Evolutionary conservation across 2,797 vertebrate genomes (phyloP), one percentile per base, ranked within the genome.

Genomic region (Leucoraja ocellata): DNA sequence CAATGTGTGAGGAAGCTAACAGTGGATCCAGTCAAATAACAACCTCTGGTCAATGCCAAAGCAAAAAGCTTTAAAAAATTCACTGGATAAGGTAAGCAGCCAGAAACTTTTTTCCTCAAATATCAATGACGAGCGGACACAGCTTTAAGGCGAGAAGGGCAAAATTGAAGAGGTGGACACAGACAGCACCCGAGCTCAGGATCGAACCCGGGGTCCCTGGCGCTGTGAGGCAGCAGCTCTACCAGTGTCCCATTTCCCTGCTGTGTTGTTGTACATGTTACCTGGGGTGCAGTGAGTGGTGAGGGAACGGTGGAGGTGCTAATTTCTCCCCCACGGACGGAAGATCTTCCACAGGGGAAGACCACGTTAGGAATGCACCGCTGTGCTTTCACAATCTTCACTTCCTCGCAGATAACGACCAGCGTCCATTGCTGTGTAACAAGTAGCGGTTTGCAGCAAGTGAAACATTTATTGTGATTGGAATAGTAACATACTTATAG

Each of bases 321-420:
- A 25, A 61, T n/a, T 28, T 58, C 23, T 84, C 11, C 4, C 7
- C 54, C 23, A 84, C 54, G n/a, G 14, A 84, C 61, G 54, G 81
- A 61, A 11, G 25, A 58, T 54, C 54, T 28, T 10, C 13, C 4
- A 54, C 54, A 21, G 13, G 81, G 61, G 54, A 61, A 54, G 61
- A 84, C 58, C 23, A 61, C 54, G 54, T 84, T 61, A 83, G 80
- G 28, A 58, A 54, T 54, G 46, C 81, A 84, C n/a, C 54, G 14
- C 81, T 84, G 46, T 14, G 61, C 46, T 84, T 54, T 84, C 81
- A 84, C 81, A 84, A 84, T 84, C 46, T 84, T 84, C 81, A 84
- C 54, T 84, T 84, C 81, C 81, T 84, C 81, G 14, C 25, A 84
- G 81, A 84, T 84, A 84, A 84, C 25, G 46, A 84, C 54, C 28